Conservation (phyloP, 1,140 invertebrate genomes). For the Diorhabda elongata region DNA sequence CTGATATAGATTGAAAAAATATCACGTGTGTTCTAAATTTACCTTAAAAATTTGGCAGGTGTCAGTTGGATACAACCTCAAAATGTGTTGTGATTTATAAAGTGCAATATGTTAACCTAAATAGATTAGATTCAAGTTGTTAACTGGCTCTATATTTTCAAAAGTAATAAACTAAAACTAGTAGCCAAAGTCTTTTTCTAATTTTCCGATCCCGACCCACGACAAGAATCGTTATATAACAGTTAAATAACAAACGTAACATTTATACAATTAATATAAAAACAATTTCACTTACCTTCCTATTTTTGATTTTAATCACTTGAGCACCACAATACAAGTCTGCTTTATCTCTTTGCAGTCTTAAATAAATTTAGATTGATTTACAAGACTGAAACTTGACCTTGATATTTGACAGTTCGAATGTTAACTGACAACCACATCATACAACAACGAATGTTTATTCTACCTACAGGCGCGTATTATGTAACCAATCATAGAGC, state of each 20-base stretch:
- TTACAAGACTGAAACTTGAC: slow-evolving; percentile 2
- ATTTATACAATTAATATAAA: background rate
- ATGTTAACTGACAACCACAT: too few relatives aligned
- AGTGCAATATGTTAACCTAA: slow-evolving; percentile 1
- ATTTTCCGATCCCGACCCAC: background rate
- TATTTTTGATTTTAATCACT: background rate
- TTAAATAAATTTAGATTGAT: background rate
- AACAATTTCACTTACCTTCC: background rate
- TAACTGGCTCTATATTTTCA: background rate
- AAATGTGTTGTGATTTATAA: background rate
- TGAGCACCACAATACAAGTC: background rate
- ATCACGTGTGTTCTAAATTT: slow-evolving; percentile 12
- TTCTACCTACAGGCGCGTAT: too few relatives aligned
- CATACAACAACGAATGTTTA: too few relatives aligned
- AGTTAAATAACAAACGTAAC: background rate
- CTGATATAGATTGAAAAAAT: background rate
- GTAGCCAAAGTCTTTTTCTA: background rate
- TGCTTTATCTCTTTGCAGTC: background rate
- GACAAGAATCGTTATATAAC: slow-evolving; percentile 3
- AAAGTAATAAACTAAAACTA: background rate
- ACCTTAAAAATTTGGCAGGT: slow-evolving; percentile 8
- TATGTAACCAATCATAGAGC: too few relatives aligned
- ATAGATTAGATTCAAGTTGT: background rate
- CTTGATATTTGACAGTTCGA: background rate
- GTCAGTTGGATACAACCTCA: background rate